Conservation (phyloP, 1,140 invertebrate species). For the Octopus bimaculoides region DNA sequence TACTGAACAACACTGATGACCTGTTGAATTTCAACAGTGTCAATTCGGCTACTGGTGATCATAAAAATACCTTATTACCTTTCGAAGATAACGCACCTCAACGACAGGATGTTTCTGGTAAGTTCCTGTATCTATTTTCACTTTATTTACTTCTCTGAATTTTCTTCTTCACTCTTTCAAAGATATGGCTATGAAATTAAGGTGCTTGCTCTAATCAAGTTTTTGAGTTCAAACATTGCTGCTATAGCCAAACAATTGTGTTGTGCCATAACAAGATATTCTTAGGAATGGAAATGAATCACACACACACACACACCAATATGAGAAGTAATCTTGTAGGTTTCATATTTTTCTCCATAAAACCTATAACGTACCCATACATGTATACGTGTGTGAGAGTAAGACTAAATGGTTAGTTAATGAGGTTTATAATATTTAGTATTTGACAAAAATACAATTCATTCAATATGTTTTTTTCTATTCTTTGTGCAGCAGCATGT, state of each 20-base stretch:
- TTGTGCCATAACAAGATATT: not conserved
- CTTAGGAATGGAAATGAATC: not conserved
- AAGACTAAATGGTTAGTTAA: too few relatives aligned
- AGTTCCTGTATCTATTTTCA: not conserved
- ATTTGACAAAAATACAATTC: too few relatives aligned
- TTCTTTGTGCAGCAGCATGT: too few relatives aligned
- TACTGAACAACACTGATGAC: constrained; percentile 32
- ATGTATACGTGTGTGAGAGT: too few relatives aligned
- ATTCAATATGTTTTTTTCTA: too few relatives aligned
- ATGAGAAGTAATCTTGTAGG: too few relatives aligned
- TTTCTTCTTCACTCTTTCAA: not conserved
- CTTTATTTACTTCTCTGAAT: not conserved
- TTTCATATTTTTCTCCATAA: too few relatives aligned
- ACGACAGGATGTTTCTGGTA: constrained; percentile 48
- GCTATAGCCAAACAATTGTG: not conserved
- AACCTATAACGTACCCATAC: too few relatives aligned
- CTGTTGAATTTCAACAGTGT: constrained; percentile 40
- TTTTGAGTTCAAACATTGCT: not conserved
- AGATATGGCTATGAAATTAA: not conserved
- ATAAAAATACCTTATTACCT: constrained; percentile 40
- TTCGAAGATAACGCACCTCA: constrained; percentile 47
- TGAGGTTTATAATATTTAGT: too few relatives aligned
- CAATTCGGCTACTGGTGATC: constrained; percentile 24
- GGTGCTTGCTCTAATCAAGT: not conserved
- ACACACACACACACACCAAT: not conserved